phyloP scores from a whole-genome alignment of 2,888 invertebrate species.

The Andrena haemorrhoa region DNA sequence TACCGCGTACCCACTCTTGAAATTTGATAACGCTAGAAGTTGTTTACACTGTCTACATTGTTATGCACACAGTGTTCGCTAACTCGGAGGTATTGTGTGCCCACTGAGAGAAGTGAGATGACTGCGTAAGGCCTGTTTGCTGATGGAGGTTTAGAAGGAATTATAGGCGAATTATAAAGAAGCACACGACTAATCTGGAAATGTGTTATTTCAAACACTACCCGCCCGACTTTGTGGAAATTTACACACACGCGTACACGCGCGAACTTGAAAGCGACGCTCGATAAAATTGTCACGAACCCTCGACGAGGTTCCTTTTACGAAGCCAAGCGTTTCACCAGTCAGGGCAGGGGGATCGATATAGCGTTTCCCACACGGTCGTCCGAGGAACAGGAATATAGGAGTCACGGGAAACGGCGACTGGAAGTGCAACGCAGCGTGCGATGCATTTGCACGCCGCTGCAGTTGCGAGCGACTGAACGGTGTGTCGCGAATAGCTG shows the following conservation, averaged over 20 bases:
- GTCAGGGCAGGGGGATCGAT: conserved; percentile 48
- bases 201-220: too few species aligned
- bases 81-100: too few species aligned
- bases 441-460: conserved; percentile 14
- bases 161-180: too few species aligned
- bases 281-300: conserved; percentile 18
- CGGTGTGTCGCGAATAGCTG: not conserved
- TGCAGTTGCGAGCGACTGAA: conserved; percentile 12
- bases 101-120: too few species aligned
- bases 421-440: conserved; percentile 6
- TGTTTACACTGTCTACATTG: too few species aligned
- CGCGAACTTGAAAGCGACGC: not conserved
- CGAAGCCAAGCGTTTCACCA: conserved; percentile 27
- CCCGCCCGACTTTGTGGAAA: too few species aligned
- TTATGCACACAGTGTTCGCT: too few species aligned
- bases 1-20: too few species aligned
- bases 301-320: conserved; percentile 1
- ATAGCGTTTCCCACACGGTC: conserved; percentile 34
- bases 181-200: too few species aligned
- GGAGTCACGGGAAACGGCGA: conserved; percentile 28
- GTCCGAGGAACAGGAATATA: conserved; percentile 22
- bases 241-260: not conserved
- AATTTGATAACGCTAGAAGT: too few species aligned
- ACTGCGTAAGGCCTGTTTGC: too few species aligned
- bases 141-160: too few species aligned